Base-by-base conservation (phyloP, 2,113 vertebrate species). In the Mionectes macconnelli region DNA sequence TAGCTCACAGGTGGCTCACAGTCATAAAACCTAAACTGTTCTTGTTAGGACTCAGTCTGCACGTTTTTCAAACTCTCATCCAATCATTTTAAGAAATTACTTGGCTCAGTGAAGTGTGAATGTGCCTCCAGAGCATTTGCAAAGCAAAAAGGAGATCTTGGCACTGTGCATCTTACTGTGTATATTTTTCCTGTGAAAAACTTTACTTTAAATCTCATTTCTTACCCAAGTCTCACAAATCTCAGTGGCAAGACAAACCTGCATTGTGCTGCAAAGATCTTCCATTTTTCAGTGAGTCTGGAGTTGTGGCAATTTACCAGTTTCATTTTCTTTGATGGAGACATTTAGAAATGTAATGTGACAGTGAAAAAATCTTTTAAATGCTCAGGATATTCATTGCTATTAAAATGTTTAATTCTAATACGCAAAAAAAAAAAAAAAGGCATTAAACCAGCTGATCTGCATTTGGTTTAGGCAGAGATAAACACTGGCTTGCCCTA, bases 151-250 rank as follows among this genome's bases (percentile, higher is more conserved):
- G 20, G 45, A 87, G 35, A 75, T 92, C 75, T 96, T 97, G 90
- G 90, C 92, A 75, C 39, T 27, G 14, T 77, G 37, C 15, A 35
- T 57, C 78, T 95, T 69, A 85, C 31, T 94, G 87, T 94, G 85
- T 77, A 20, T 95, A 42, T 93, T 95, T 96, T 95, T 92, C 93
- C 79, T 85, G 79, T 94, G 78, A 91, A 95, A 93, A 40, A 69
- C 21, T 84, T 90, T 20, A 23, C n/a, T 76, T 95, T 55, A 40
- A 69, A 24, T 37, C 5, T 50, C 24, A 21, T 24, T 66, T 68
- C 66, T 63, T 40, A 72, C 40, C 27, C 56, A 31, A 47, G 50
- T 66, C 28, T 87, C 6, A 0, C 50, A 70, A 52, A 78, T 67
- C 49, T 84, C 60, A 56, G 73, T 40, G 57, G 37, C 53, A 68